Conservation (phyloP, 2,888 invertebrate species). For the Mesorhabditis spiculigera region DNA sequence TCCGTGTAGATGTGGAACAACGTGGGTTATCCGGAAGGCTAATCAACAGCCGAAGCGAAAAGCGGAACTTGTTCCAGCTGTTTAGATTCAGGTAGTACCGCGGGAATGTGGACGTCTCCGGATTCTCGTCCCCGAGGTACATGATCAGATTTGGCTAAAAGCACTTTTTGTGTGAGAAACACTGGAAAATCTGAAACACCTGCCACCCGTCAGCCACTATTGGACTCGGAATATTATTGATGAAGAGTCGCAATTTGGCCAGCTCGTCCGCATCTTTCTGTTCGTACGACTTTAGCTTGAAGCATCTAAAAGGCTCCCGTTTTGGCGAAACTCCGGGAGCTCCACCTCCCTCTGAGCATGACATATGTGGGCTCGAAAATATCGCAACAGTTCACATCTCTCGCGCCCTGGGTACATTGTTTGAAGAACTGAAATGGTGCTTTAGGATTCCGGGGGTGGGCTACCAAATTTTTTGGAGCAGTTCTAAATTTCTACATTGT, state of each 20-base stretch:
- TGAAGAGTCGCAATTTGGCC: slow-evolving; percentile 27
- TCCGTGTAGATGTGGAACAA: slow-evolving; percentile 11
- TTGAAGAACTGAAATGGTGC: slow-evolving; percentile 22
- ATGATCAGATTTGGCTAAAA: slow-evolving; percentile 29
- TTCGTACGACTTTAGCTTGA: slow-evolving; percentile 26
- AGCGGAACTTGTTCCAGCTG: slow-evolving; percentile 31
- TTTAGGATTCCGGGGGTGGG: background rate
- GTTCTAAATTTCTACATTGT: too few species aligned
- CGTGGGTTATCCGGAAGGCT: slow-evolving; percentile 13
- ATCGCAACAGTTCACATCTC: slow-evolving; percentile 27
- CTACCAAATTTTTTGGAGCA: too few species aligned
- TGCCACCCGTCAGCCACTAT: slow-evolving; percentile 18
- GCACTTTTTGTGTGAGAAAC: background rate
- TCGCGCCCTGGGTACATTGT: slow-evolving; percentile 28
- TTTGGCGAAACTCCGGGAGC: too few species aligned
- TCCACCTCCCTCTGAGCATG: slow-evolving; percentile 30
- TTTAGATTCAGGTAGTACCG: slow-evolving; percentile 31
- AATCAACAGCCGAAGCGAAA: slow-evolving; percentile 19
- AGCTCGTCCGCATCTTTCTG: slow-evolving; percentile 36
- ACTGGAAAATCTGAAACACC: slow-evolving; percentile 7
- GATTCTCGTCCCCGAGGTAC: slow-evolving; percentile 27
- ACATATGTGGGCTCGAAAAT: slow-evolving; percentile 32
- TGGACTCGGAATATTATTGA: slow-evolving; percentile 31
- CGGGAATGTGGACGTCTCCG: slow-evolving; percentile 25
- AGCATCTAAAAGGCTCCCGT: slow-evolving; percentile 18